Conservation (phyloP, 1,140 invertebrate genomes). For the Aleiodes sp. region DNA sequence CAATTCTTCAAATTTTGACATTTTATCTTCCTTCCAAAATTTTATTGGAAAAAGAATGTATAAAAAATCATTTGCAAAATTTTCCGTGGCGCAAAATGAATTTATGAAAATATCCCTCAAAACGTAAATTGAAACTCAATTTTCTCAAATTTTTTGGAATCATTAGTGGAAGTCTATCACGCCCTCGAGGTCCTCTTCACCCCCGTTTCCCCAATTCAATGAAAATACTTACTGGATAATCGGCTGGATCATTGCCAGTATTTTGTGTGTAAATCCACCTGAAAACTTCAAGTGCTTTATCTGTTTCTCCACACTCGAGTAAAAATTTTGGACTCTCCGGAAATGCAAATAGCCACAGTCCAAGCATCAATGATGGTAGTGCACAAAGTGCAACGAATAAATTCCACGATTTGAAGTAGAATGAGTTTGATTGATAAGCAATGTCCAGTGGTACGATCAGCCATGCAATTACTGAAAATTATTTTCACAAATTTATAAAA, state of each 20-base stretch:
- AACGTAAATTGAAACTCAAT: too few relatives aligned
- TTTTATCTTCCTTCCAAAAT: too few relatives aligned
- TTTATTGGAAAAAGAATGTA: too few relatives aligned
- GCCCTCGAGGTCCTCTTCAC: too few relatives aligned
- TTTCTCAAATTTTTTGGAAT: too few relatives aligned
- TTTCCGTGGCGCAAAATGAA: too few relatives aligned
- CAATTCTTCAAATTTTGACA: too few relatives aligned
- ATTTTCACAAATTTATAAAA: not conserved
- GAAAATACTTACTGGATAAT: slow-evolving; percentile 72
- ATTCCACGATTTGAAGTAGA: slow-evolving; percentile 79
- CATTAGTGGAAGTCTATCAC: too few relatives aligned
- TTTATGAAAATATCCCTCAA: too few relatives aligned
- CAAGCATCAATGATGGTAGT: slow-evolving; percentile 70
- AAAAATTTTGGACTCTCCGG: slow-evolving; percentile 89
- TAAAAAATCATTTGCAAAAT: too few relatives aligned
- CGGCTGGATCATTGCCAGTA: slow-evolving; percentile 72
- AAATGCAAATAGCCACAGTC: slow-evolving; percentile 77
- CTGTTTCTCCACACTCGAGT: slow-evolving; percentile 78
- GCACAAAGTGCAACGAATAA: slow-evolving; percentile 77
- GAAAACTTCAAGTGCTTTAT: slow-evolving; percentile 76
- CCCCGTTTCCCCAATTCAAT: too few relatives aligned
- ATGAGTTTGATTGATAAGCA: slow-evolving; percentile 65
- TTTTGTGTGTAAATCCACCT: slow-evolving; percentile 76
- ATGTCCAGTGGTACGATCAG: slow-evolving; percentile 74
- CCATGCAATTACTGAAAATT: slow-evolving; percentile 74